phyloP scores from a whole-genome alignment of 2,113 vertebrate species.

The Semnopithecus entellus region DNA sequence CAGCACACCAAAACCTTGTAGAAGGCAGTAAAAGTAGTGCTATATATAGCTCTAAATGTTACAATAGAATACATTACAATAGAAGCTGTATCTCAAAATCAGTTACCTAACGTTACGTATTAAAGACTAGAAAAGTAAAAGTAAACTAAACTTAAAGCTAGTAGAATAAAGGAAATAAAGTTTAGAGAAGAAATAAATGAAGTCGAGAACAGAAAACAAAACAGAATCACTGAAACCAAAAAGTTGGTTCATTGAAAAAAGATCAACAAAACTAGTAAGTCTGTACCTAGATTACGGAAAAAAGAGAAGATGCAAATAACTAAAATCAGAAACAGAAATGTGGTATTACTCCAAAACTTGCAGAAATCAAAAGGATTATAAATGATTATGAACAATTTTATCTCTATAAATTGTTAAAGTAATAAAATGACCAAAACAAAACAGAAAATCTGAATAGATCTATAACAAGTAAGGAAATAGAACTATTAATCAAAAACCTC shows the following conservation, averaged over 20 bases:
- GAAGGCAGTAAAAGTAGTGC: neutral
- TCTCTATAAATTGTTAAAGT: neutral
- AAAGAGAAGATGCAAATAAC: neutral
- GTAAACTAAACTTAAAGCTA: neutral
- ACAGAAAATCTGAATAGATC: conserved; percentile 1
- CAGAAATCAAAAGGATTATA: conserved; percentile 7
- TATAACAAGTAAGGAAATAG: neutral
- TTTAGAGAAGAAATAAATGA: neutral
- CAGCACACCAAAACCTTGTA: neutral
- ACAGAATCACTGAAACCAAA: conserved; percentile 12
- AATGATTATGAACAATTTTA: neutral
- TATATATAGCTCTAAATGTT: neutral
- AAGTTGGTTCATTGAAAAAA: conserved; percentile 1
- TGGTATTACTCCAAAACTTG: neutral
- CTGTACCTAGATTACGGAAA: neutral
- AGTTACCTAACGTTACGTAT: neutral
- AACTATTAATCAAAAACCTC: conserved; percentile 9
- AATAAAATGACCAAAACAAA: neutral
- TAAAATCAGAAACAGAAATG: neutral
- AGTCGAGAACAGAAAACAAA: neutral
- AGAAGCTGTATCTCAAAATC: neutral
- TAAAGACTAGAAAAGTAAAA: neutral
- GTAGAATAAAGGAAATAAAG: neutral
- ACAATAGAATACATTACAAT: neutral
- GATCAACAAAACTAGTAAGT: neutral